These are phyloP conservation scores for Homalodisca vitripennis DNA, from an alignment of 1,140 invertebrate species.

Conservation along the genomic window DNA sequence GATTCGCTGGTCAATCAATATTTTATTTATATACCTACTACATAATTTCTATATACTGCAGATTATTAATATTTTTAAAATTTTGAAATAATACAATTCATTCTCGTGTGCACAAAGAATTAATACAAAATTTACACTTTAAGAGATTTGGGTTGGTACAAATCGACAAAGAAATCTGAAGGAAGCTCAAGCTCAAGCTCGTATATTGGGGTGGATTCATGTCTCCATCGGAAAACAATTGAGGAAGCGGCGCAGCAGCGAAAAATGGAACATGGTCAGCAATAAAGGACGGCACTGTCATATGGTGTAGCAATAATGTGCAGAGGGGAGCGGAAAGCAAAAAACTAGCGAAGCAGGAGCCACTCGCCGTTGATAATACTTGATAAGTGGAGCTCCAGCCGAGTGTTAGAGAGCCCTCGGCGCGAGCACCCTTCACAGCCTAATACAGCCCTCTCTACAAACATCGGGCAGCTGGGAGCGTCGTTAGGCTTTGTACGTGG, in stretches of 20 bases:
- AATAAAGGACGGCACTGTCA: neutral
- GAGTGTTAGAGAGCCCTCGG: slow-evolving; percentile 39
- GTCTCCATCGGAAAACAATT: slow-evolving; percentile 1
- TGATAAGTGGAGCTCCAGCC: slow-evolving; percentile 14
- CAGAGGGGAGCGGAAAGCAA: neutral
- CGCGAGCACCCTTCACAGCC: slow-evolving; percentile 39
- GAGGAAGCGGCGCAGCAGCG: neutral
- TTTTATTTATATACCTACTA: too few species aligned
- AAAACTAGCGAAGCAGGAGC: neutral
- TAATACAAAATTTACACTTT: too few species aligned
- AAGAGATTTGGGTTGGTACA: too few species aligned
- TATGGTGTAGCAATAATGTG: slow-evolving; percentile 17
- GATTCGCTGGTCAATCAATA: too few species aligned
- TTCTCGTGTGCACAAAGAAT: too few species aligned
- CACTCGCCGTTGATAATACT: slow-evolving; percentile 14
- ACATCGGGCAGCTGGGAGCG: neutral
- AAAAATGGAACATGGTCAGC: neutral
- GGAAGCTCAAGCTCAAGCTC: too few species aligned
- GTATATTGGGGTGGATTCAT: neutral
- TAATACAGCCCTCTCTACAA: neutral
- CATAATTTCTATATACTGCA: too few species aligned
- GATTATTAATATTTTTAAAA: too few species aligned
- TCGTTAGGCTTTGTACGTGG: neutral
- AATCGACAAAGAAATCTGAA: too few species aligned
- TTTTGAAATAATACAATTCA: too few species aligned